These are phyloP conservation scores for Macropodus opercularis DNA, from an alignment of 2,797 vertebrate species.

Conservation along the genomic window DNA sequence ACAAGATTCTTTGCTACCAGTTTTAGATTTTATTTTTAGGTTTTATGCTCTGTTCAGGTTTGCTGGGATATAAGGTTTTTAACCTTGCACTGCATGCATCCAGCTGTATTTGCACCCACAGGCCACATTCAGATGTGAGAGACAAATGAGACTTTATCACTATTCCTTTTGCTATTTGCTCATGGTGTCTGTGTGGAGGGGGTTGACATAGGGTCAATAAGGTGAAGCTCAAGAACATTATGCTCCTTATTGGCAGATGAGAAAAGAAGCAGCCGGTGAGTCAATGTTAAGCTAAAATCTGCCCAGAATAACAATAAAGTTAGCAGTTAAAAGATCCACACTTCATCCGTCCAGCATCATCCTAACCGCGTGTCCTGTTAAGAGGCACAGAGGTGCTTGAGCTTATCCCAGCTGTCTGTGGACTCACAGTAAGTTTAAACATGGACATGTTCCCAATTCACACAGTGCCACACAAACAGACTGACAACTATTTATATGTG, in stretches of 20 bases:
- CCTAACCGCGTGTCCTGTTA: no score
- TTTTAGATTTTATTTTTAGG: background rate
- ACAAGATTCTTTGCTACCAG: no score
- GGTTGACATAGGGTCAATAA: background rate
- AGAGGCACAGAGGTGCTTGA: no score
- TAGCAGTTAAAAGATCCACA: background rate
- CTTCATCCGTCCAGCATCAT: no score
- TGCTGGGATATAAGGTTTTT: background rate
- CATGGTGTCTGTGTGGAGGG: constrained; percentile 11
- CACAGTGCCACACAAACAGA: no score
- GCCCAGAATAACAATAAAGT: constrained; percentile 1
- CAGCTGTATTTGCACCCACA: background rate
- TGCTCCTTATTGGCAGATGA: constrained; percentile 26
- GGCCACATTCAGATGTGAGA: constrained; percentile 15
- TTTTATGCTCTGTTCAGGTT: background rate
- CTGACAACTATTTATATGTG: no score
- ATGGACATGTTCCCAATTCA: no score
- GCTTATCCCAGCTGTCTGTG: no score
- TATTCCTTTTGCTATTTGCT: constrained; percentile 24
- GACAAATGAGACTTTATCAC: constrained; percentile 33
- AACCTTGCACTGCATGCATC: background rate
- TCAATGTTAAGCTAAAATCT: background rate
- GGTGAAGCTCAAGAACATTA: constrained; percentile 22
- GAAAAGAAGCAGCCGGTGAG: constrained; percentile 30
- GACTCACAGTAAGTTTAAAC: no score